A percentile compares a stretch with the other conserved stretches of the same genome.
Evolutionary conservation across 2,888 invertebrate genomes (phyloP).

Genomic region (Amphipoea oculea): DNA sequence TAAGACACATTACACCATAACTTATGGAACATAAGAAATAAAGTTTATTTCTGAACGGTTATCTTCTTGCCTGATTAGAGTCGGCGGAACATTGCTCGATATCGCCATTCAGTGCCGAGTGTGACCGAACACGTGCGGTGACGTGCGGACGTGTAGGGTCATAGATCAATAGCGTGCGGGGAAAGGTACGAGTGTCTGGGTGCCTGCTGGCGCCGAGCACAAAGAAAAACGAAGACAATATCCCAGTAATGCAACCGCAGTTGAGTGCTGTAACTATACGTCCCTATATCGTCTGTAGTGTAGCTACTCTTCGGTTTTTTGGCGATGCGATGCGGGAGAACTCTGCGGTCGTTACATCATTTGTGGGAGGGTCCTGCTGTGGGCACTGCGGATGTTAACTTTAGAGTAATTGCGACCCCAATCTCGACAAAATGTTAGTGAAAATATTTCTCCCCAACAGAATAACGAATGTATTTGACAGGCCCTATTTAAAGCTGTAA

Average conservation of each 20-base stretch:
- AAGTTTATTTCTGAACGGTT: conserved; percentile 41
- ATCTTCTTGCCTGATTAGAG: conserved; percentile 57
- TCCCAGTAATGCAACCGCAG: conserved; percentile 21
- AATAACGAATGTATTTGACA: background rate
- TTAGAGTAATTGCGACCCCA: conserved; percentile 20
- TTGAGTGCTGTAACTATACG: conserved; percentile 12
- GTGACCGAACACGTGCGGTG: conserved; percentile 52
- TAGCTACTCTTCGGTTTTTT: conserved; percentile 37
- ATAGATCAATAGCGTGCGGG: conserved; percentile 55
- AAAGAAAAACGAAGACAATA: conserved; percentile 21
- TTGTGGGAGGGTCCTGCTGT: conserved; percentile 35
- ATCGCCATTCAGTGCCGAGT: conserved; percentile 20
- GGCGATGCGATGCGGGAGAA: conserved; percentile 37
- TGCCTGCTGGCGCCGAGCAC: conserved; percentile 30
- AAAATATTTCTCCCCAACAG: background rate
- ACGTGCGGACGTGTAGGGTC: conserved; percentile 53
- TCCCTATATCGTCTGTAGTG: conserved; percentile 10
- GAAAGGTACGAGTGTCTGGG: conserved; percentile 19
- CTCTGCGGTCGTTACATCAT: conserved; percentile 52
- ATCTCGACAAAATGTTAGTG: conserved; percentile 9
- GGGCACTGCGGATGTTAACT: conserved; percentile 50
- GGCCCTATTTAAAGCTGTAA: background rate
- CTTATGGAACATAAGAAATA: conserved; percentile 38
- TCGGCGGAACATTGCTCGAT: conserved; percentile 49
- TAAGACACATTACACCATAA: conserved; percentile 29